Evolutionary conservation across 92 coral and sea anemone genomes (phyloP).

Genomic region (Parazoanthus swiftii): DNA sequence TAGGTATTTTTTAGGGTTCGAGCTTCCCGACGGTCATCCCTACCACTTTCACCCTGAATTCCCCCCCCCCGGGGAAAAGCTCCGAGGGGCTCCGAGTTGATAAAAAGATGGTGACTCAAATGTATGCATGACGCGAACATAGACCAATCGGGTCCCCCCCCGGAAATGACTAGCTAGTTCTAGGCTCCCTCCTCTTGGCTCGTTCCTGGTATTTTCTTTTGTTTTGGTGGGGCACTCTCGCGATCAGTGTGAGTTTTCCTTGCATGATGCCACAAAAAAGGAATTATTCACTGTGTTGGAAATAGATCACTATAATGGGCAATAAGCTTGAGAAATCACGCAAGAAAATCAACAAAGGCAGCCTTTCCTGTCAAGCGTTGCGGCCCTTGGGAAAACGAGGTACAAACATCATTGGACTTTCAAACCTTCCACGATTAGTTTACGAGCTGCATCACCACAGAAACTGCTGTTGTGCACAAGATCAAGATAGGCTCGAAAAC

Average conservation of each 20-base stretch:
- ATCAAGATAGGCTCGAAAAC: slow-evolving; percentile 39
- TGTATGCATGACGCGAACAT: too few species aligned
- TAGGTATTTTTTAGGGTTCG: too few species aligned
- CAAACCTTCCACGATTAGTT: slow-evolving; percentile 73
- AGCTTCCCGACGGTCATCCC: too few species aligned
- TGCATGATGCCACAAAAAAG: neutral
- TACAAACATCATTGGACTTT: slow-evolving; percentile 44
- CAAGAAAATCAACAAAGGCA: slow-evolving; percentile 63
- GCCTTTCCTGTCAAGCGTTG: slow-evolving; percentile 65
- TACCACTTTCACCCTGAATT: too few species aligned
- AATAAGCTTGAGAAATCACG: slow-evolving; percentile 70
- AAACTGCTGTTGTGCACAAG: slow-evolving; percentile 39
- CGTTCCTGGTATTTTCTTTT: too few species aligned
- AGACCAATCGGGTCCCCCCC: too few species aligned
- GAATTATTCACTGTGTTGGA: neutral
- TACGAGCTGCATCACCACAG: slow-evolving; percentile 66
- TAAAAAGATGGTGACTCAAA: too few species aligned
- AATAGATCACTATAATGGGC: slow-evolving; percentile 55
- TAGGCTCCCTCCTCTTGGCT: too few species aligned
- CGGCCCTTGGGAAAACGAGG: slow-evolving; percentile 66
- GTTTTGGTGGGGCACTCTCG: neutral
- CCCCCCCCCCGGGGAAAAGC: too few species aligned
- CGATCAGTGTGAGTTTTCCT: neutral
- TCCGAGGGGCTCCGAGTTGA: too few species aligned
- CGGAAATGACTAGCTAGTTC: too few species aligned